Evolutionary conservation across 2,113 vertebrate genomes (phyloP).

Genomic region (Alethe castanea): DNA sequence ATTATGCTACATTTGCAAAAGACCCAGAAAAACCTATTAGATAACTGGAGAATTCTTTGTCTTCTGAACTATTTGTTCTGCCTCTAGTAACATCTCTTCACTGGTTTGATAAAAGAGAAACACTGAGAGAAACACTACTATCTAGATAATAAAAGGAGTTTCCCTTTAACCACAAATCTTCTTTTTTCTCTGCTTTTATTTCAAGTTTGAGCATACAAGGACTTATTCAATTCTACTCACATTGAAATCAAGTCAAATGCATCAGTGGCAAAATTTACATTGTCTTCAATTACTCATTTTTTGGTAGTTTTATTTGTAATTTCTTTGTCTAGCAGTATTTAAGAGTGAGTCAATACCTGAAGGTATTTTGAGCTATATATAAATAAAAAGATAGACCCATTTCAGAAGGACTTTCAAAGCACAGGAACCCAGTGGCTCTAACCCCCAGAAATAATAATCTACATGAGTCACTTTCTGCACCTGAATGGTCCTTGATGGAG

Average conservation of each 20-base stretch:
- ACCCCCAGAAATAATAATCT: neutral
- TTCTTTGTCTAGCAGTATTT: neutral
- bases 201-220: neutral
- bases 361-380: neutral
- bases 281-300: neutral
- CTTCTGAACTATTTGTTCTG: neutral
- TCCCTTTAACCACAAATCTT: neutral
- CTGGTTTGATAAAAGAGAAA: neutral
- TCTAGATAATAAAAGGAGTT: neutral
- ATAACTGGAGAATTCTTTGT: neutral
- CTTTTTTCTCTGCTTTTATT: neutral
- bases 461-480: neutral
- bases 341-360: neutral
- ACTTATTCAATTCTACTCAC: neutral
- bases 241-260: neutral
- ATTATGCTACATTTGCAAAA: neutral
- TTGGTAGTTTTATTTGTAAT: neutral
- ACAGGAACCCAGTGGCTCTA: neutral
- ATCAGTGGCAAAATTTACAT: neutral
- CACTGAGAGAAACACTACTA: neutral
- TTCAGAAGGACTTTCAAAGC: neutral
- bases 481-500: neutral
- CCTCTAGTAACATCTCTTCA: neutral
- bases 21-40: neutral
- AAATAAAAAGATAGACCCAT: neutral